Base-by-base conservation (phyloP, 2,113 vertebrate species). In the Euleptes europaea region DNA sequence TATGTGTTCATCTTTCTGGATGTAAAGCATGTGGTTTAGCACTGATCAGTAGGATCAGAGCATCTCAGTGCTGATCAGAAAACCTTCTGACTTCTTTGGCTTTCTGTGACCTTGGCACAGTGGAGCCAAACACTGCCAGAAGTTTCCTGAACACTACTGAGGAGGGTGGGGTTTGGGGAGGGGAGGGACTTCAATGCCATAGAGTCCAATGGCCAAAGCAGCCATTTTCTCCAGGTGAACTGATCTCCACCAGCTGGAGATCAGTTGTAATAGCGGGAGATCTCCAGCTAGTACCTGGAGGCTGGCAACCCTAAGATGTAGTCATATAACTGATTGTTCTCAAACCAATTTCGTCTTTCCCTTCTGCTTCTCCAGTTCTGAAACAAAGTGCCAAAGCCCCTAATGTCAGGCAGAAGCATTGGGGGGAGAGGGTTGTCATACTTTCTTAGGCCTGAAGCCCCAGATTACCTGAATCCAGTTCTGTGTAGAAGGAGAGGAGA, bases 381-480 rank as follows among this genome's bases (percentile, higher is more conserved):
- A 63, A 77, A 63, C 54, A 75, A 63, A 21, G 28, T 74, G 28
- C 77, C 78, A 63, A 51, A 14, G 9, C 8, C 6, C 33, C 65
- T 44, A 15, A 71, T 17, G 19, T 33, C 9, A 51, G 51, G 9
- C 51, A 28, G 23, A 23, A 35, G 13, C 33, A 31, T 40, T 54
- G 44, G 66, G n/a, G 65, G n/a, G 38, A 40, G 1, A 3, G 38
- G 38, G 67, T 28, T 44, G 69, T 63, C 76, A 17, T 49, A 85
- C 72, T 85, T 85, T 23, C 26, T 33, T 19, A 44, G 42, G 51
- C 57, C 74, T 51, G 82, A 83, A 31, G 74, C 33, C 74, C 23
- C 33, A 63, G 67, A 83, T 83, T 78, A 78, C 67, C 19, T 73
- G 78, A 78, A 78, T 83, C 86, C 80, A 65, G n/a, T 0, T 77